Conservation (phyloP, 2,113 vertebrate genomes). For the Podocnemis expansa region DNA sequence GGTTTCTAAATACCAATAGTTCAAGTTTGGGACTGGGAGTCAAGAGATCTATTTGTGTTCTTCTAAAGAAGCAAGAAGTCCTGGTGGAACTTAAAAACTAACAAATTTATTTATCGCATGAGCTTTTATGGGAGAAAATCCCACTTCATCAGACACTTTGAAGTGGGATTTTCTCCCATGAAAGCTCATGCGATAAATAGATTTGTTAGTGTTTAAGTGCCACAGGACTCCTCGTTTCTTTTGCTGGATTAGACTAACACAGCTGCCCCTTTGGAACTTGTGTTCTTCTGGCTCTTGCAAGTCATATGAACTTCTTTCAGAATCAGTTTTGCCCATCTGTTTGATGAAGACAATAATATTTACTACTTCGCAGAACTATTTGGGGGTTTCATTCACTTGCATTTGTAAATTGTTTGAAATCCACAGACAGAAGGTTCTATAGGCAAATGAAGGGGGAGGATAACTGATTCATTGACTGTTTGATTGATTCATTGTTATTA, state of each 20-base stretch:
- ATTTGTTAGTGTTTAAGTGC: too few relatives aligned
- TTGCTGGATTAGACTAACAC: too few relatives aligned
- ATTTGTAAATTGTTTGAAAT: neutral
- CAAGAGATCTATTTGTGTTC: neutral
- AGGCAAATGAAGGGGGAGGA: neutral
- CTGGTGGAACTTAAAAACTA: too few relatives aligned
- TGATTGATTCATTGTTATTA: neutral
- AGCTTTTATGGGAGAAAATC: too few relatives aligned
- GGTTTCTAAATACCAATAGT: neutral
- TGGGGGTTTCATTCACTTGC: neutral
- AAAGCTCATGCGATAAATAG: too few relatives aligned
- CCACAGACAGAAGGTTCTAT: neutral
- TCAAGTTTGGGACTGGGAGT: neutral
- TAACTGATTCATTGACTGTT: neutral
- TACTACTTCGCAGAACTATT: neutral
- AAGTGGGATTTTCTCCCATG: too few relatives aligned
- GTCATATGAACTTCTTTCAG: neutral
- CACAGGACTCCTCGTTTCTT: too few relatives aligned
- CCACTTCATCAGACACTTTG: too few relatives aligned
- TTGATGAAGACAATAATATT: neutral
- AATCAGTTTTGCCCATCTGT: accelerated
- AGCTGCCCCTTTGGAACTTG: too few relatives aligned
- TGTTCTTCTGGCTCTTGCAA: neutral
- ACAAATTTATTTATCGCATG: too few relatives aligned
- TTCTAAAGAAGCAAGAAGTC: too few relatives aligned